Conservation (phyloP, 2,113 vertebrate species). For the Phyllostomus discolor region DNA sequence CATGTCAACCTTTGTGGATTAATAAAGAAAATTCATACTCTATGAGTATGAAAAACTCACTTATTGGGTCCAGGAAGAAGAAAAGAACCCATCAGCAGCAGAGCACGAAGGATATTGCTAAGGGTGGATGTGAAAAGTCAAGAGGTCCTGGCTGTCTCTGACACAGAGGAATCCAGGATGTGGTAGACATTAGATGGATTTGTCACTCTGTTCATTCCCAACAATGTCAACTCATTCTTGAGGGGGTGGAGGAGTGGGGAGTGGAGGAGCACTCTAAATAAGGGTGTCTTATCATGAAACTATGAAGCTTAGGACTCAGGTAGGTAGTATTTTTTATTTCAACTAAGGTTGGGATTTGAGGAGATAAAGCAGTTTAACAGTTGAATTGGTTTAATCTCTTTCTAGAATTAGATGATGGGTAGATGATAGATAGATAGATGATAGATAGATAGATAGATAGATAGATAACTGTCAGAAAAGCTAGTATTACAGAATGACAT, state of each 20-base stretch:
- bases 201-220: neutral
- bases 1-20: neutral
- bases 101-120: neutral
- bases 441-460: neutral
- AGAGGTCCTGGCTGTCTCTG: neutral
- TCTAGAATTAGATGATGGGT: neutral
- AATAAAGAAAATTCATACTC: neutral
- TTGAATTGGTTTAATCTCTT: neutral
- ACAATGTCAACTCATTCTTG: neutral
- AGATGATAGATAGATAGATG: no score
- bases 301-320: neutral
- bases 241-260: neutral
- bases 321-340: neutral
- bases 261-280: neutral
- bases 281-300: neutral
- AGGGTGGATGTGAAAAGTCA: neutral
- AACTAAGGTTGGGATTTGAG: neutral
- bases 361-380: neutral
- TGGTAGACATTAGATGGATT: neutral
- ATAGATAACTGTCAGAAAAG: neutral
- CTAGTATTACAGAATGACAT: neutral
- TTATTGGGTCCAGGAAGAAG: neutral
- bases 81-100: neutral
- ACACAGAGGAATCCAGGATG: neutral
- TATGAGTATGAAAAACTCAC: neutral